Conservation (phyloP, 2,113 vertebrate genomes). For the Chionomys nivalis region DNA sequence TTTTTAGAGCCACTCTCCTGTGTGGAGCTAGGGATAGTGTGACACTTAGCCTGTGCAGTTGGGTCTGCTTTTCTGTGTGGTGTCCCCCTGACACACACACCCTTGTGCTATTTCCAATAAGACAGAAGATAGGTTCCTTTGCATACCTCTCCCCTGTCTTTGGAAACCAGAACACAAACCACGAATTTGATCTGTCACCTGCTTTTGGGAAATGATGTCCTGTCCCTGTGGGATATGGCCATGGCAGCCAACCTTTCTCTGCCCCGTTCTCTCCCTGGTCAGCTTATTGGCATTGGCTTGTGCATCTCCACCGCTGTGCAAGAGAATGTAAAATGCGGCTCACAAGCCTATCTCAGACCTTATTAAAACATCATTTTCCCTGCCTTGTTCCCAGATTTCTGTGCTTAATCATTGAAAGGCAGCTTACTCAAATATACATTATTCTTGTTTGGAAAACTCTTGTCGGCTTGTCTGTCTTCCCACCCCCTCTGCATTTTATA, state of each 20-base stretch:
- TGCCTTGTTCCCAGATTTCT: conserved; percentile 80
- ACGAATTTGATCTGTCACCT: conserved; percentile 57
- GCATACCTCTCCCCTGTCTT: conserved; percentile 46
- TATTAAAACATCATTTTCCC: conserved; percentile 85
- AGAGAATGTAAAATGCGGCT: conserved; percentile 43
- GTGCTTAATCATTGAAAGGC: conserved; percentile 84
- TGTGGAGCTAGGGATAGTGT: conserved; percentile 52
- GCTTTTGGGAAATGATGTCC: conserved; percentile 50
- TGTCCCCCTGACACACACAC: conserved; percentile 18
- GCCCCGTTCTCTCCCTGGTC: background rate
- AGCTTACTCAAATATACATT: conserved; percentile 85
- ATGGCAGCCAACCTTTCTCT: background rate
- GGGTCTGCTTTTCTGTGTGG: conserved; percentile 58
- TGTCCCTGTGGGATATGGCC: background rate
- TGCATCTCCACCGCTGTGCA: background rate
- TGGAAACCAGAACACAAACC: conserved; percentile 44
- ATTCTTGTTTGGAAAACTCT: conserved; percentile 80
- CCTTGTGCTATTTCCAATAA: conserved; percentile 63
- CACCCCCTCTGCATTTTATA: conserved; percentile 36
- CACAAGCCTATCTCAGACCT: conserved; percentile 77
- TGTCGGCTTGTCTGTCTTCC: conserved; percentile 73
- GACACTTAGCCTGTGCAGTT: conserved; percentile 24
- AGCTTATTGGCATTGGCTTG: background rate
- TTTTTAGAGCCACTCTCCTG: conserved; percentile 68
- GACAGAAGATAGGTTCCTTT: conserved; percentile 69